Base-by-base conservation (phyloP, 2,797 vertebrate genomes). In the Gobionotothen gibberifrons region DNA sequence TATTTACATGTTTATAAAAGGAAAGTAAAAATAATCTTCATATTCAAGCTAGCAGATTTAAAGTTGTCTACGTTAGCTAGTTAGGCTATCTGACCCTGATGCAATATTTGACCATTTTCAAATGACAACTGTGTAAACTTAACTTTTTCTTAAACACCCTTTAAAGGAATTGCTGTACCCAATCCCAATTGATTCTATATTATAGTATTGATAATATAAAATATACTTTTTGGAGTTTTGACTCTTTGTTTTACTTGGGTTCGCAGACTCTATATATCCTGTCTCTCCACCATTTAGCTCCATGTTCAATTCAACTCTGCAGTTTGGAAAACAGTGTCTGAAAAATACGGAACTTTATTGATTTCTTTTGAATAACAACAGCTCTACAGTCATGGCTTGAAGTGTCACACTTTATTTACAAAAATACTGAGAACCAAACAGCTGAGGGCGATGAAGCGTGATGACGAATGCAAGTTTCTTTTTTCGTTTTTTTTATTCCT, bases 361-460 rank as follows among this genome's bases (percentile, higher is more conserved):
- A 75, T 79, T 85, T 36, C 1, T 36, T 89, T 21, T 90, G 84
- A 92, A 90, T 87, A 61, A 93, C 69, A 88, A 88, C 81, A 92
- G 87, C 74, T 86, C 84, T 86, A 89, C 78, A 91, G 83, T 84
- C 87, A 91, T 69, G 81, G 88, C 79, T 89, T 87, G 91, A 90
- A 88, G 93, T 85, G 93, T 96, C 83, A 90, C 77, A 89, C 95
- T 98, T 98, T 98, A 97, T 98, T 98, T 96, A 96, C 95, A 97
- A 96, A 96, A 97, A 90, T 79, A 89, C 69, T 82, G 91, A 93
- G 92, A 94, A 93, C 92, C 92, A 92, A 91, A 92, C 90, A 92
- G 90, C 79, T 55, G 74, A 87, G 75, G 85, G 82, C 61, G 82
- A 89, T 83, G 85, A 90, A 88, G 88, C 76, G 21, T 60, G 83